Conservation (phyloP, 23 tunicate species). For the Botrylloides violaceus region DNA sequence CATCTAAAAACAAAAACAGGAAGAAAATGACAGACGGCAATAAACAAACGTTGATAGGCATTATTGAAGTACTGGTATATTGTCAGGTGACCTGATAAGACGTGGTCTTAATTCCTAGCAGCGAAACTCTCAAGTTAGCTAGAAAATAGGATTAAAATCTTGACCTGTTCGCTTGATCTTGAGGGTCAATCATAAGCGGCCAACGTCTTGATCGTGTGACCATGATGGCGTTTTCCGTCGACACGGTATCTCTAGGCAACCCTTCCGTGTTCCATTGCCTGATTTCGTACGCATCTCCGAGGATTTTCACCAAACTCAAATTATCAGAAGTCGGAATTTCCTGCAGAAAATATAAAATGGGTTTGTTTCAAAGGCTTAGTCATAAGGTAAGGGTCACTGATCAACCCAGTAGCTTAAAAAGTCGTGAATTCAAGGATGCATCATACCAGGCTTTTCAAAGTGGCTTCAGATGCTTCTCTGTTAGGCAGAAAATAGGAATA, state of each 20-base stretch:
- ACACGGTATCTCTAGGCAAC: conserved; percentile 80
- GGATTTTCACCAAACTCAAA: conserved; percentile 63
- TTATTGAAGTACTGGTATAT: no score
- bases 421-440: no score
- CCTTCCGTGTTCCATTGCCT: conserved; percentile 98
- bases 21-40: no score
- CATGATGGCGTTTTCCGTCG: conserved; percentile 95
- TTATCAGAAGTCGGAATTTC: conserved; percentile 81
- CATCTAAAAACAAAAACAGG: conserved; percentile 51
- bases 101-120: no score
- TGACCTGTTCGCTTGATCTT: conserved; percentile 96
- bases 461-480: no score
- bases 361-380: background rate
- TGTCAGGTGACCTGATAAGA: no score
- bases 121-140: no score
- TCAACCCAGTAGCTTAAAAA: no score
- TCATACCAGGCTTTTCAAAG: no score
- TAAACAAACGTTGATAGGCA: no score
- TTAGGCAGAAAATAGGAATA: no score
- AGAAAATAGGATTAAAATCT: background rate
- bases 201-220: conserved; percentile 89
- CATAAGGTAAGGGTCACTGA: background rate
- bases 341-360: conserved; percentile 31
- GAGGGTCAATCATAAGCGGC: conserved; percentile 99
- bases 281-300: conserved; percentile 96